Evolutionary conservation across 2,797 vertebrate genomes (phyloP), one percentile per base, ranked within the genome.

Genomic region (Aphelocoma californica): DNA sequence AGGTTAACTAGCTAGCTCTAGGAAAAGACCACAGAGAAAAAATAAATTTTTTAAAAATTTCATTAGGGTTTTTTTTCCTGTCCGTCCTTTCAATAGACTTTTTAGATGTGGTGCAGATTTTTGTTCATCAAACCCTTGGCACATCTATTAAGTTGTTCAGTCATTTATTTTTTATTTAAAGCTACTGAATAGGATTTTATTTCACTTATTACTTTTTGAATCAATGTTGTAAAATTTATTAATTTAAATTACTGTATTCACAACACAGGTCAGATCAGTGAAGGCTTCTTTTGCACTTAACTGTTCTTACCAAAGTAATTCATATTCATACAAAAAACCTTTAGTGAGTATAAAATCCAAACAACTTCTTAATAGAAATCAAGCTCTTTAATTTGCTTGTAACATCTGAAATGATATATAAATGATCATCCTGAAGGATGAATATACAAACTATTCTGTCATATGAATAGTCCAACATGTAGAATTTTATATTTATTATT

Each of bases 21-120:
- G 23, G 26, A 82, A 65, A 69, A 88, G 2, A 44, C 2, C 12
- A 50, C 5, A 28, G 40, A 66, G 3, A 57, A 56, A 56, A 56
- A 23, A 12, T 11, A 18, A 40, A 40, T 40, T 31, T 53, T 51
- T 8, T 26, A 56, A n/a, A 72, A 71, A 32, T 20, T 28, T 65
- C 0, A 15, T 48, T 42, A 18, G 1, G 4, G 34, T 38, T 57
- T 62, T 62, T 54, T 69, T 18, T 18, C 4, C 10, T 14, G 4
- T 47, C 11, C 29, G 7, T 70, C 20, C 3, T 89, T 58, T 72
- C 18, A 50, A 47, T 9, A 67, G 18, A 15, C 13, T 62, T 31
- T 57, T 70, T 48, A 50, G 73, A 72, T 2, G 1, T 54, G 28
- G 34, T 47, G 17, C 17, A 50, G 44, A 32, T 45, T 79, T 47